phyloP scores from a whole-genome alignment of 2,113 vertebrate genomes.

The Isurus oxyrinchus region DNA sequence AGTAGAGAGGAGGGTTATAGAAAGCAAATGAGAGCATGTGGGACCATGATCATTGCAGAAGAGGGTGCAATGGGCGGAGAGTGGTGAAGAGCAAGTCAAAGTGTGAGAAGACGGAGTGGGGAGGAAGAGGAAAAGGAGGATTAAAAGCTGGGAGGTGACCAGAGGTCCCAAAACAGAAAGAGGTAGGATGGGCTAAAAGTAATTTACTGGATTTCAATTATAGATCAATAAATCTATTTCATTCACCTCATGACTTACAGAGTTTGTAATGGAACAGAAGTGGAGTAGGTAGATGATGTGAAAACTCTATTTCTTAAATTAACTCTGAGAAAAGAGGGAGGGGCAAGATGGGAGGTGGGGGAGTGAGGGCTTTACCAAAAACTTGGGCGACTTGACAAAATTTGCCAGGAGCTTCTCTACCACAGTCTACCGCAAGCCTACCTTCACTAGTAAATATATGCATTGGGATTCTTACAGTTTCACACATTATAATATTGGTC shows the following conservation, averaged over 20 bases:
- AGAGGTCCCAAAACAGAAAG: not conserved
- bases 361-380: too few relatives aligned
- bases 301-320: not conserved
- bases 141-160: not conserved
- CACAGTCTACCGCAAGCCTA: too few relatives aligned
- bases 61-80: not conserved
- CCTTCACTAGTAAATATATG: too few relatives aligned
- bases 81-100: not conserved
- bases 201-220: not conserved
- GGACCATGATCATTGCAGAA: not conserved
- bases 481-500: too few relatives aligned
- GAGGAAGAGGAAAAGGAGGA: not conserved
- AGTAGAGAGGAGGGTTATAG: not conserved
- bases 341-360: too few relatives aligned
- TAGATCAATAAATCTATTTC: not conserved
- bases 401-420: too few relatives aligned
- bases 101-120: not conserved
- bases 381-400: too few relatives aligned
- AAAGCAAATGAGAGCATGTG: not conserved
- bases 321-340: too few relatives aligned
- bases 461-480: too few relatives aligned
- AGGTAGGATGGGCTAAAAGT: not conserved
- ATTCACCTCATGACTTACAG: not conserved
- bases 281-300: not conserved
- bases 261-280: not conserved